A percentile compares a stretch with the other conserved stretches of the same genome.
These are phyloP conservation scores for Sebastes baramenuke DNA, from an alignment of 2,797 vertebrate genomes.

Conservation along the genomic window DNA sequence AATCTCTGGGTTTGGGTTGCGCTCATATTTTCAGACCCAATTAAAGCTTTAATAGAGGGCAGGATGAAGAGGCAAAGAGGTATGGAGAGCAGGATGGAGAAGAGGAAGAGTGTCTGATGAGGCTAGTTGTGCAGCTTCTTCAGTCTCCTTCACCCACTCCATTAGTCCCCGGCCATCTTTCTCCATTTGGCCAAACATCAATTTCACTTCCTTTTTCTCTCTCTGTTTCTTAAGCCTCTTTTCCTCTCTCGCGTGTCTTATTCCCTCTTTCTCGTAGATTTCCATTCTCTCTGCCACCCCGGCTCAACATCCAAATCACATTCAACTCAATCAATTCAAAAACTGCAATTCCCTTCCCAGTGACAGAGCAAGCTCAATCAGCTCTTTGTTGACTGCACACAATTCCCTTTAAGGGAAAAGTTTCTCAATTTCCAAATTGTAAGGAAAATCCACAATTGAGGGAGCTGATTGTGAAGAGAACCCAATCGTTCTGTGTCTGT, in stretches of 20 bases:
- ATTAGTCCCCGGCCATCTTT: conserved; percentile 63
- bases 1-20: conserved; percentile 49
- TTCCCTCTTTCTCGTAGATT: conserved; percentile 21
- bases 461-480: conserved; percentile 14
- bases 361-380: conserved; percentile 48
- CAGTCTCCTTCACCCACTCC: conserved; percentile 50
- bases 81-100: conserved; percentile 29
- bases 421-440: conserved; percentile 41
- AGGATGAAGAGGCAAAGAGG: conserved; percentile 36
- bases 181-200: conserved; percentile 71
- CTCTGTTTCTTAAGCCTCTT: conserved; percentile 48
- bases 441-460: conserved; percentile 35
- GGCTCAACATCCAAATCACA: conserved; percentile 44
- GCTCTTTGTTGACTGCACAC: conserved; percentile 45
- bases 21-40: conserved; percentile 58
- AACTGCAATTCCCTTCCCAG: conserved; percentile 44
- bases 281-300: conserved; percentile 27
- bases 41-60: conserved; percentile 60
- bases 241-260: conserved; percentile 19
- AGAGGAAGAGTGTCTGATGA: conserved; percentile 41
- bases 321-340: conserved; percentile 48
- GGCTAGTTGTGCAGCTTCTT: conserved; percentile 36
- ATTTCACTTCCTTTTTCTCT: conserved; percentile 51
- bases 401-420: conserved; percentile 47
- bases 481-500: neutral